A percentile compares a stretch with the other conserved stretches of the same genome.
Evolutionary conservation across 2,888 invertebrate species (phyloP).

Genomic region (Scaeva pyrastri): DNA sequence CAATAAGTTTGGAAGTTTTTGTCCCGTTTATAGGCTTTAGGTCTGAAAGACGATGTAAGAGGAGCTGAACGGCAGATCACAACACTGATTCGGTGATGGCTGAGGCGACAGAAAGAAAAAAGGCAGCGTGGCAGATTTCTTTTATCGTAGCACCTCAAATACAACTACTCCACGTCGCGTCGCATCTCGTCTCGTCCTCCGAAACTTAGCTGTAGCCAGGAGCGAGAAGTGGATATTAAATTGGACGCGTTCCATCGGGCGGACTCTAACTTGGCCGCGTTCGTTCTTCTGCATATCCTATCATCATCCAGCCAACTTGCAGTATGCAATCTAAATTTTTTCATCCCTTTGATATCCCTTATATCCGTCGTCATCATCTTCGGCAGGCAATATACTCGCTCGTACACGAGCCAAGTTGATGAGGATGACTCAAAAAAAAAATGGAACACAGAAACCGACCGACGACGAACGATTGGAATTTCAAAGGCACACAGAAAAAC

Average conservation of each 20-base stretch:
- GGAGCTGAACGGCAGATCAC: conserved; percentile 55
- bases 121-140: conserved; percentile 42
- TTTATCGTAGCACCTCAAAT: conserved; percentile 47
- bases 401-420: background rate
- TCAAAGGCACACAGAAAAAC: conserved; percentile 51
- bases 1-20: conserved; percentile 66
- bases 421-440: conserved; percentile 13
- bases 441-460: background rate
- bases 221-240: conserved; percentile 54
- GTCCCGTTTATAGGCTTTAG: conserved; percentile 51
- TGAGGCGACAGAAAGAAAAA: conserved; percentile 41
- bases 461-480: background rate
- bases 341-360: conserved; percentile 7
- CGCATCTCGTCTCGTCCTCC: background rate
- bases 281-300: conserved; percentile 23
- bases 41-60: conserved; percentile 44
- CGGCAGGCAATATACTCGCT: conserved; percentile 47
- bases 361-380: conserved; percentile 22
- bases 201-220: background rate
- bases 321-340: conserved; percentile 21
- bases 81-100: conserved; percentile 57
- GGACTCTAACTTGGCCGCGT: conserved; percentile 51
- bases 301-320: conserved; percentile 47
- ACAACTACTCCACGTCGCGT: background rate
- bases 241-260: conserved; percentile 67